Evolutionary conservation across 2,888 invertebrate genomes (phyloP).

Genomic region (Nymphalis c-album): DNA sequence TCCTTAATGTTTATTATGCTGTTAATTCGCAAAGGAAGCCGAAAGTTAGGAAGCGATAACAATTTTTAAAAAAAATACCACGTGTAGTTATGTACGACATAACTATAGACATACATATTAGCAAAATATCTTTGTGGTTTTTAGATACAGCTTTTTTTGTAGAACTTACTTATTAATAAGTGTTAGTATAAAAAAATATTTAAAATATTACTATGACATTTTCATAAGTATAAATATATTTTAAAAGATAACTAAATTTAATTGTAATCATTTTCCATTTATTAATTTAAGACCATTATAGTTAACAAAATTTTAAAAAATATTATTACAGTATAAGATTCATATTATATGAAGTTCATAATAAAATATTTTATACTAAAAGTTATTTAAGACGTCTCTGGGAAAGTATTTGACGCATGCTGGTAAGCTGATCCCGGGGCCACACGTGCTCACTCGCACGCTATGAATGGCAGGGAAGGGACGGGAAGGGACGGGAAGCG

Average conservation of each 20-base stretch:
- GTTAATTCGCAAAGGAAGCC: conserved; percentile 17
- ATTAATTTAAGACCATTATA: not conserved
- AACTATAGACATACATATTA: not conserved
- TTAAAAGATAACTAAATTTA: too few relatives aligned
- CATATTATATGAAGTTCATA: not conserved
- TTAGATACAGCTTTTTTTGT: too few relatives aligned
- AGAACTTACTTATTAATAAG: too few relatives aligned
- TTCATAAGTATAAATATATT: too few relatives aligned
- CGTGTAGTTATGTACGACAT: not conserved
- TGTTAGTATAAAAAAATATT: too few relatives aligned
- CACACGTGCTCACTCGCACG: conserved; percentile 65
- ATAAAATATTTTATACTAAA: conserved; percentile 21
- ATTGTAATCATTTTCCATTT: too few relatives aligned
- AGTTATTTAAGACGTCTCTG: conserved; percentile 45
- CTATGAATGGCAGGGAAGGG: conserved; percentile 60
- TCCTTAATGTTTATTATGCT: not conserved
- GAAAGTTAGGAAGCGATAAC: conserved; percentile 1
- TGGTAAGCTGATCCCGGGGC: conserved; percentile 65
- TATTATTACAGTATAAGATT: not conserved
- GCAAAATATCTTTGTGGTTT: too few relatives aligned
- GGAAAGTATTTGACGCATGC: conserved; percentile 72
- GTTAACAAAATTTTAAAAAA: not conserved
- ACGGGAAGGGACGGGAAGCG: conserved; percentile 44
- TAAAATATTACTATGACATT: too few relatives aligned
- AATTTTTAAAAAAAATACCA: not conserved